Percentiles rank a stretch among this genome's conserved stretches.
Conservation (phyloP, 1,140 invertebrate genomes). For the Nilaparvata lugens region DNA sequence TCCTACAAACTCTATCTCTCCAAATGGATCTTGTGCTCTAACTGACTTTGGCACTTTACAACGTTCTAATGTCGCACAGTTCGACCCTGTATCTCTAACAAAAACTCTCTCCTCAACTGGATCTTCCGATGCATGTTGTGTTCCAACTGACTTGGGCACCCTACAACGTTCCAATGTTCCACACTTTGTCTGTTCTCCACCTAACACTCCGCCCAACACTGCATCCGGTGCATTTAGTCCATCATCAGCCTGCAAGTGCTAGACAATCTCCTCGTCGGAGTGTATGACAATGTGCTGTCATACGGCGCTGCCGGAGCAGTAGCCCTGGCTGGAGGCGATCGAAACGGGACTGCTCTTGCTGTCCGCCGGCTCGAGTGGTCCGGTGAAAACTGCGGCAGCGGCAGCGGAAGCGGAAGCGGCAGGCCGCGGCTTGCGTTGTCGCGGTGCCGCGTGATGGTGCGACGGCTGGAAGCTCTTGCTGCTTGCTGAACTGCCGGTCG, state of each 20-base stretch:
- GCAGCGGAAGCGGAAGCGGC: background rate
- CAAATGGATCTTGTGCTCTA: too few species aligned
- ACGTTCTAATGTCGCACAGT: too few species aligned
- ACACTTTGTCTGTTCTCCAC: too few species aligned
- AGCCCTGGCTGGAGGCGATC: conserved; percentile 6
- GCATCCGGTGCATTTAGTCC: too few species aligned
- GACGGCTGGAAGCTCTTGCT: conserved; percentile 7
- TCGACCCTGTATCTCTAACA: too few species aligned
- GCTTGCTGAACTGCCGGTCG: background rate
- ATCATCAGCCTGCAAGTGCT: background rate
- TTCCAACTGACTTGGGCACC: too few species aligned
- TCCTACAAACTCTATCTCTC: too few species aligned
- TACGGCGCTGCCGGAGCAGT: conserved; percentile 9
- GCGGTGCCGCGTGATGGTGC: background rate
- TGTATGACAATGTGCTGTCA: conserved; percentile 14
- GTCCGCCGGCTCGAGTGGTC: background rate
- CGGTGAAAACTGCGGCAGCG: background rate
- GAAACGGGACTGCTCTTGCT: conserved; percentile 1
- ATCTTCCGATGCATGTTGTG: too few species aligned
- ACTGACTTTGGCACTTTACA: too few species aligned
- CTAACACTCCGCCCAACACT: too few species aligned
- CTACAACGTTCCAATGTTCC: too few species aligned
- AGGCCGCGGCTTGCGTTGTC: background rate
- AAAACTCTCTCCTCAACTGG: too few species aligned
- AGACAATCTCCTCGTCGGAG: conserved; percentile 15